phyloP scores from a whole-genome alignment of 2,113 vertebrate genomes.

The Motacilla tschutschensis region DNA sequence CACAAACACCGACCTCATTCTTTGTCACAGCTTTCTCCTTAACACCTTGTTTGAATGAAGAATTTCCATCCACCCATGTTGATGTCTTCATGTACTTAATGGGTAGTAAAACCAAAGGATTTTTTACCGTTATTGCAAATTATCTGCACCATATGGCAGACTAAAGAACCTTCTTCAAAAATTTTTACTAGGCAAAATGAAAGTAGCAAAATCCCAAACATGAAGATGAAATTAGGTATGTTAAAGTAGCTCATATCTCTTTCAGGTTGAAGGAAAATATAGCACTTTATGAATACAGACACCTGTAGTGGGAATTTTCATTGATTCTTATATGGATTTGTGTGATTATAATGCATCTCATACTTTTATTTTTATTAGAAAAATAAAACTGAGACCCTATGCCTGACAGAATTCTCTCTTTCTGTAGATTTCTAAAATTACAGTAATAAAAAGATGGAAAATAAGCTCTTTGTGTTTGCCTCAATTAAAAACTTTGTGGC shows the following conservation, averaged over 20 bases:
- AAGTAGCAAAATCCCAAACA: not conserved
- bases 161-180: not conserved
- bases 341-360: not conserved
- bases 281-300: not conserved
- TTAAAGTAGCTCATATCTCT: not conserved
- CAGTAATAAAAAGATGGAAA: not conserved
- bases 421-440: not conserved
- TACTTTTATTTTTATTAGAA: not conserved
- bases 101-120: rapidly evolving
- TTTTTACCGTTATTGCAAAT: not conserved
- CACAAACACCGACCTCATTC: not conserved
- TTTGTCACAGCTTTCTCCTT: not conserved
- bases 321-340: not conserved
- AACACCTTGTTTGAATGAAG: not conserved
- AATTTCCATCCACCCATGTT: not conserved
- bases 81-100: not conserved
- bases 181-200: not conserved
- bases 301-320: not conserved
- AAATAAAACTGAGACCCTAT: not conserved
- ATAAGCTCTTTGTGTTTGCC: not conserved
- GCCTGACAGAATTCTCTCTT: not conserved
- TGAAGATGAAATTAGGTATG: not conserved
- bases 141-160: not conserved
- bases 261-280: not conserved
- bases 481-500: not conserved